phyloP scores from a whole-genome alignment of 2,797 vertebrate genomes.

The Cossypha dichroa region DNA sequence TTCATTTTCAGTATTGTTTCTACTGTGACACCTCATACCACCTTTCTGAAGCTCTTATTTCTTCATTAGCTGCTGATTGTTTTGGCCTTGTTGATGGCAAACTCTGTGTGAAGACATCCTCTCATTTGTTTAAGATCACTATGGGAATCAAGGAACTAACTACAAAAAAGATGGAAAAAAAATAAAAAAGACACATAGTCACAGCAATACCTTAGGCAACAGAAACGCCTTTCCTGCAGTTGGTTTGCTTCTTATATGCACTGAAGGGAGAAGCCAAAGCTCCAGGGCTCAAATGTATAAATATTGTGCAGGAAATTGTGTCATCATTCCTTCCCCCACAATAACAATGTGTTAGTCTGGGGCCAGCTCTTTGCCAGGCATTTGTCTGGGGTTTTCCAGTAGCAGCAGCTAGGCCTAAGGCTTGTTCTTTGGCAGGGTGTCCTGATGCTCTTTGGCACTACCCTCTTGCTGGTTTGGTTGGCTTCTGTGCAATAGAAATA shows the following conservation, averaged over 20 bases:
- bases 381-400: slow-evolving; percentile 63
- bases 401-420: slow-evolving; percentile 39
- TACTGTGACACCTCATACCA: neutral
- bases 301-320: slow-evolving; percentile 47
- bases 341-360: slow-evolving; percentile 25
- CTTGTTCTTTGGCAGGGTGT: slow-evolving; percentile 33
- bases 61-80: neutral
- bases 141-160: neutral
- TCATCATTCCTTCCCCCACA: slow-evolving; percentile 35
- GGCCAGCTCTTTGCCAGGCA: neutral
- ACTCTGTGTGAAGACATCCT: neutral
- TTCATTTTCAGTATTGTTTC: neutral
- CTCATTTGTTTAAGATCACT: neutral
- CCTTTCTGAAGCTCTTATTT: neutral
- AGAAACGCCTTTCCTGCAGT: neutral
- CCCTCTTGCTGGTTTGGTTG: slow-evolving; percentile 32
- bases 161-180: neutral
- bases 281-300: slow-evolving; percentile 30
- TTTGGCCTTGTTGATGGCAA: neutral
- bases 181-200: neutral
- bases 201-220: neutral
- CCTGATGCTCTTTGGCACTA: slow-evolving; percentile 40
- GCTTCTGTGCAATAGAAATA: slow-evolving; percentile 48
- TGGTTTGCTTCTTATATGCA: neutral
- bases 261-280: neutral